phyloP scores from a whole-genome alignment of 2,888 invertebrate genomes.

The Euclidia mi region DNA sequence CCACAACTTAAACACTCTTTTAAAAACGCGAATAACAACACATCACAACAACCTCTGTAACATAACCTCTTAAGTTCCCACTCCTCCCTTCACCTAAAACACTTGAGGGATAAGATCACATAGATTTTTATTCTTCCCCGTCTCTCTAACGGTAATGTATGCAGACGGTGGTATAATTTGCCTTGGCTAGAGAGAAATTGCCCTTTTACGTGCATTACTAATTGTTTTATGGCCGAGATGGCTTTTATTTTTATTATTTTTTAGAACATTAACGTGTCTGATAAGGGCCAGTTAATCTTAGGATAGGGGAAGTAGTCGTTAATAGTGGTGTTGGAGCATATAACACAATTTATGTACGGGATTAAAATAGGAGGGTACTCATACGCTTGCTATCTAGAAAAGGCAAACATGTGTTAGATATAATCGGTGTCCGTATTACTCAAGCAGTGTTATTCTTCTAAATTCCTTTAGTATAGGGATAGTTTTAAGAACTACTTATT shows the following conservation, averaged over 20 bases:
- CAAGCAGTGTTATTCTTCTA: no score
- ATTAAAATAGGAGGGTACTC: background rate
- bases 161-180: conserved; percentile 62
- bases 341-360: conserved; percentile 6
- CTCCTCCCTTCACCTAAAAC: conserved; percentile 17
- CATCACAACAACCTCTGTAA: conserved; percentile 7
- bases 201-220: conserved; percentile 38
- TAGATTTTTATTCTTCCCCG: conserved; percentile 55
- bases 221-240: conserved; percentile 32
- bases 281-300: background rate
- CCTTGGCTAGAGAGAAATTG: conserved; percentile 44
- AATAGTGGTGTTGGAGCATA: background rate
- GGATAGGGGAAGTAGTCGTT: conserved; percentile 4
- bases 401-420: no score
- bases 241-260: conserved; percentile 26
- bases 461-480: no score
- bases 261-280: conserved; percentile 18
- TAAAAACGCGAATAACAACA: background rate
- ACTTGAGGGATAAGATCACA: conserved; percentile 25
- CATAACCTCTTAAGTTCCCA: conserved; percentile 4
- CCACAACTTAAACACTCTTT: no score
- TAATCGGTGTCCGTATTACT: no score
- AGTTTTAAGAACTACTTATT: no score
- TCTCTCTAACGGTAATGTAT: conserved; percentile 56
- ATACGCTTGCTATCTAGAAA: no score